Base-by-base conservation (phyloP, 2,113 vertebrate genomes). In the Phoxinus phoxinus region DNA sequence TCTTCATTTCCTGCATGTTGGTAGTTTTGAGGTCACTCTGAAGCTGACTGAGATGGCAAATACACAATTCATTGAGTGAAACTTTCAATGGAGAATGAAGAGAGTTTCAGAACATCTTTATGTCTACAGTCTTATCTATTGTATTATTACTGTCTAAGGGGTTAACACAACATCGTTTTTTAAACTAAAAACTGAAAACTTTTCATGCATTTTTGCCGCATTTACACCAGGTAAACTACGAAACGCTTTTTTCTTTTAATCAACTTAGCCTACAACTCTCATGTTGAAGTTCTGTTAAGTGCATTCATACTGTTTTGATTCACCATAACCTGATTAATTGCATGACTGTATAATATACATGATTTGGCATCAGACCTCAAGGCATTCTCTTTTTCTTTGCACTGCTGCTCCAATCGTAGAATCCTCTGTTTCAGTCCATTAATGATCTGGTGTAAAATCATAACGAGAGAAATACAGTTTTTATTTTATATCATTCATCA, bases 341-440 rank as follows among this genome's bases (percentile, higher is more conserved):
- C 11, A n/a, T 78, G 51, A 37, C 3, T 37, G 35, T 61, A 61
- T 4, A 79, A 79, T 67, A 44, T 32, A 30, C 9, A 83, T 53
- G 5, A 44, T 1, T 23, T 79, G 6, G 21, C 51, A 79, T 69
- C 46, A 19, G 91, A 99, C 98, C 91, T 96, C 83, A 97, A 93
- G 25, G 94, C 83, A 46, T 87, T 93, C 89, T 97, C 97, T 91
- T 97, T 97, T 87, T 99, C 96, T 90, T 95, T 94, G 92, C 96
- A 98, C 88, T 97, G 96, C 74, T 97, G 96, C 89, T 99, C 97
- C 79, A 98, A 91, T 90, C 95, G 96, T 86, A 97, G 89, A 59
- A 98, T 94, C 90, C 95, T 96, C 90, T 97, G 97, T 86, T 96
- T 98, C 61, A 98, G 95, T 71, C 96, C 95, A 11, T 91, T 96